Percentiles rank a stretch among this genome's conserved stretches.
phyloP scores from a whole-genome alignment of 2,888 invertebrate species.

The Atethmia centrago region DNA sequence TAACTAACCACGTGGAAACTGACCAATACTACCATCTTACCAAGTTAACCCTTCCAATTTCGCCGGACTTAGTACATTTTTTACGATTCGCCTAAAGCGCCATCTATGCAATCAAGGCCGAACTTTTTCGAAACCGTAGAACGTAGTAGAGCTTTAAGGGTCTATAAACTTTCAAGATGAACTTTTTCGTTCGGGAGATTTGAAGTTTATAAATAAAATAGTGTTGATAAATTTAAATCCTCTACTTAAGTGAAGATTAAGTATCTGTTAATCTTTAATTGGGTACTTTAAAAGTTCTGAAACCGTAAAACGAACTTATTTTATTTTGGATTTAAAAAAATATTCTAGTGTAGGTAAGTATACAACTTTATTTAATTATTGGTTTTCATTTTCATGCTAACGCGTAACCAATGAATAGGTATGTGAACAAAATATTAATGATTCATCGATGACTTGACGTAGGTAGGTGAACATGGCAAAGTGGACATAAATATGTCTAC shows the following conservation, averaged over 20 bases:
- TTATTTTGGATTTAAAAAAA: not conserved
- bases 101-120: constrained; percentile 69
- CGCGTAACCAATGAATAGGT: not conserved
- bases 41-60: constrained; percentile 38
- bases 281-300: not conserved
- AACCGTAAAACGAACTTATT: not conserved
- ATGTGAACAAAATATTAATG: constrained; percentile 18
- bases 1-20: constrained; percentile 24
- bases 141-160: constrained; percentile 26
- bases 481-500: constrained; percentile 27
- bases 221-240: constrained; percentile 36
- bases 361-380: not conserved
- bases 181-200: constrained; percentile 3
- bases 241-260: constrained; percentile 15
- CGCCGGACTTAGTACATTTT: constrained; percentile 35
- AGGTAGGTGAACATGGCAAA: constrained; percentile 26
- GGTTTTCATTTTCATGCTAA: not conserved
- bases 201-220: constrained; percentile 28
- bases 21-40: constrained; percentile 10
- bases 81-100: constrained; percentile 65
- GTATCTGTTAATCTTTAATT: constrained; percentile 35
- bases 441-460: constrained; percentile 23
- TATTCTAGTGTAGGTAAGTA: not conserved
- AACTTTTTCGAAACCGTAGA: constrained; percentile 67
- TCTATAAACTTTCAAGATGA: constrained; percentile 18